A percentile compares a stretch with the other conserved stretches of the same genome.
Conservation (phyloP, 2,113 vertebrate species). For the Dasyprocta punctata region DNA sequence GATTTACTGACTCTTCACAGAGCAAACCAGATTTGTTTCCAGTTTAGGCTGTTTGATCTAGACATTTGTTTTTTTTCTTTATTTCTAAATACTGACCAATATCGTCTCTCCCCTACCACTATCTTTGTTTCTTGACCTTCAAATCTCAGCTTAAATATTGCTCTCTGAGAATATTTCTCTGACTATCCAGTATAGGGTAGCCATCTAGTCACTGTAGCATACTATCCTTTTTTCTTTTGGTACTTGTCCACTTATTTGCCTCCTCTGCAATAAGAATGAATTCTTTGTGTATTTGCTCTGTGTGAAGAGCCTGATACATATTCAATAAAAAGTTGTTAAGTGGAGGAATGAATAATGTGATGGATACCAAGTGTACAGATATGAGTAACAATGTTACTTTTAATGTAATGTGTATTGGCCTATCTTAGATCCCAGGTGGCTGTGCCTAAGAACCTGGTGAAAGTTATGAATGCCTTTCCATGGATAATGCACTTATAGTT, state of each 20-base stretch:
- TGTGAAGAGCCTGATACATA: background rate
- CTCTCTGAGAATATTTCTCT: background rate
- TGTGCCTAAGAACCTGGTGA: constrained; percentile 31
- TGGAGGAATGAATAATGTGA: background rate
- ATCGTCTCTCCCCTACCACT: background rate
- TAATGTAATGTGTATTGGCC: background rate
- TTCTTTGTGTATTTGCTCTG: background rate
- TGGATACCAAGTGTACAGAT: background rate
- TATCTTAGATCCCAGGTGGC: background rate
- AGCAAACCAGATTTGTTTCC: background rate
- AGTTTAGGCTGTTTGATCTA: background rate
- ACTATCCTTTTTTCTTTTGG: background rate
- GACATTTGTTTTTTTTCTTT: background rate
- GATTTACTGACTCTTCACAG: background rate
- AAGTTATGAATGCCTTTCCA: background rate
- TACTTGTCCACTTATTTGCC: background rate
- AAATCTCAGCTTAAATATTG: constrained; percentile 4
- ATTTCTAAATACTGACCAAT: background rate
- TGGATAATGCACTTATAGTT: background rate
- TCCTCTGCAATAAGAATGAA: background rate
- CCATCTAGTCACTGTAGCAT: background rate
- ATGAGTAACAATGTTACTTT: background rate
- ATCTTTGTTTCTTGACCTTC: background rate
- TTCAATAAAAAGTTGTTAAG: constrained; percentile 4
- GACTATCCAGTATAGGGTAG: background rate